These are phyloP conservation scores for Silurus lanzhouensis DNA, from an alignment of 2,797 vertebrate species.

Conservation along the genomic window DNA sequence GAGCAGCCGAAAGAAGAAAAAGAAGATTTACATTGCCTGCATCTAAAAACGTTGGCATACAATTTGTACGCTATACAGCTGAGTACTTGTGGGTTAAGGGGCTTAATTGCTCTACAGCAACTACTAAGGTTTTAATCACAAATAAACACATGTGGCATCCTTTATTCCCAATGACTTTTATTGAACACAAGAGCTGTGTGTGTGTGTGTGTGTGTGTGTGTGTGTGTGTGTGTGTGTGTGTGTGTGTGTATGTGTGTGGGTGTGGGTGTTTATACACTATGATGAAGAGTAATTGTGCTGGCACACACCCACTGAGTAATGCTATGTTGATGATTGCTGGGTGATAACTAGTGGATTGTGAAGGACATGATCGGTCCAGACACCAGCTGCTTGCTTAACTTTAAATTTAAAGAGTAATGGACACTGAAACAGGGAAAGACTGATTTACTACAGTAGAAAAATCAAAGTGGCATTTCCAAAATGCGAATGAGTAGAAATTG, in stretches of 20 bases:
- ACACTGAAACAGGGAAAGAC: not conserved
- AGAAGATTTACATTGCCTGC: not conserved
- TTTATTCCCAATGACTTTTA: too few relatives aligned
- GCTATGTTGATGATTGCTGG: slow-evolving; percentile 64
- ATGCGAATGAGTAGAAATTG: not conserved
- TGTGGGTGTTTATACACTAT: slow-evolving; percentile 56
- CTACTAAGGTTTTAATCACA: not conserved
- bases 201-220: too few relatives aligned
- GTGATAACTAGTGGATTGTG: slow-evolving; percentile 79
- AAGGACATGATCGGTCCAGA: slow-evolving; percentile 77
- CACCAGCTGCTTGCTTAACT: slow-evolving; percentile 63
- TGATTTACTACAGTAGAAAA: not conserved
- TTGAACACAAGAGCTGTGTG: too few relatives aligned
- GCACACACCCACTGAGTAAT: slow-evolving; percentile 64
- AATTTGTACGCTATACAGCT: not conserved
- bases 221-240: too few relatives aligned
- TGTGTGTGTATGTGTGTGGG: not conserved
- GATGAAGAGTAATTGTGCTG: slow-evolving; percentile 65
- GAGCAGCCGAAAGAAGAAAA: too few relatives aligned
- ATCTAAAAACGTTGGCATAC: not conserved
- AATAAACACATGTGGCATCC: not conserved
- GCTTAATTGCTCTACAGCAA: not conserved
- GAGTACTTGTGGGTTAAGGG: not conserved
- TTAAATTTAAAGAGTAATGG: slow-evolving; percentile 27
- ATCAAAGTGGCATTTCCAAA: not conserved